Conservation (phyloP, 53 echinoderm and acorn worm genomes). For the Pentamera pediparva region DNA sequence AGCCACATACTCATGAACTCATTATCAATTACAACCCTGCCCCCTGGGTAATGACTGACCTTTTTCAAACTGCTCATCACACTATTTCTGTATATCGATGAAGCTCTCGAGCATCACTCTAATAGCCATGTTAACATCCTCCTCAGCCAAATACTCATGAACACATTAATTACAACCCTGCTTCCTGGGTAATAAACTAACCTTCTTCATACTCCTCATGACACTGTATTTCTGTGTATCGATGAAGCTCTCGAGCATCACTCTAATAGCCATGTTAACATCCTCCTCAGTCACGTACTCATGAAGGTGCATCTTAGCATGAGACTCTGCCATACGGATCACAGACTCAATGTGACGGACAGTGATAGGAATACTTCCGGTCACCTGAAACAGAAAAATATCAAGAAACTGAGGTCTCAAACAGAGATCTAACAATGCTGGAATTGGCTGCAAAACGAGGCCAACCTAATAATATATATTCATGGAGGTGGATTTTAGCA, state of each 20-base stretch:
- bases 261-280: slow-evolving; percentile 86
- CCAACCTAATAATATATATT: too few relatives aligned
- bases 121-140: slow-evolving; percentile 84
- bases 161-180: too few relatives aligned
- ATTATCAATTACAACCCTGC: too few relatives aligned
- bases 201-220: slow-evolving; percentile 98
- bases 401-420: not conserved
- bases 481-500: slow-evolving; percentile 91
- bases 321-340: slow-evolving; percentile 96
- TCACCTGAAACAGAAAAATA: slow-evolving; percentile 45
- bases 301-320: slow-evolving; percentile 90
- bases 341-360: slow-evolving; percentile 99
- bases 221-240: slow-evolving; percentile 97
- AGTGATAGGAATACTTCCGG: slow-evolving; percentile 97
- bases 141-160: slow-evolving; percentile 86
- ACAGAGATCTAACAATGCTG: too few relatives aligned
- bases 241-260: slow-evolving; percentile 97
- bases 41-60: slow-evolving; percentile 46
- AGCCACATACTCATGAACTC: slow-evolving; percentile 82
- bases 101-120: slow-evolving; percentile 90
- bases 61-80: slow-evolving; percentile 97
- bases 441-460: too few relatives aligned
- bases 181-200: slow-evolving; percentile 11
- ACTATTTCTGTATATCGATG: slow-evolving; percentile 95
- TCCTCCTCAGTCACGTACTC: slow-evolving; percentile 98